Base-by-base conservation (phyloP, 2,797 vertebrate species). In the Phyllotis vaccarum region DNA sequence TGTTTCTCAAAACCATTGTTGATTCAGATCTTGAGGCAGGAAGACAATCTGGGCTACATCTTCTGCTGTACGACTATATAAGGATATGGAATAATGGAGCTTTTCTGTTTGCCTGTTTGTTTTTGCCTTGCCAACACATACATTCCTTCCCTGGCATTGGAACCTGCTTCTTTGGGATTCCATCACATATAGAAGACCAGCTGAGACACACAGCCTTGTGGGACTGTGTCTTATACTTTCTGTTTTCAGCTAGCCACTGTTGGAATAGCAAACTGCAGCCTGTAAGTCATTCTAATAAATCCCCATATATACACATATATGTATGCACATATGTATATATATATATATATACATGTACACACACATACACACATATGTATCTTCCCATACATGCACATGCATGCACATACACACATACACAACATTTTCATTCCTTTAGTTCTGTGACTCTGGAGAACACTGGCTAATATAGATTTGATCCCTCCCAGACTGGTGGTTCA, bases 1-100 rank as follows among this genome's bases (percentile, higher is more conserved):
- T 90, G 12, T 88, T 49, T 64, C 54, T 92, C 27, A 68, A 89
- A 93, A 54, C 13, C 27, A 80, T 60, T 92, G 81, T 89, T 90
- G 68, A 40, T 37, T 11, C 19, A 40, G n/a, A 40, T 72, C n/a
- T 72, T 40, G 68, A 72, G 68, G 68, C 16, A 21, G n/a, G n/a
- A 70, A 70, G 68, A 21, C n/a, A 70, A 37, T 70, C n/a, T 70
- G n/a, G n/a, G 68, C 68, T 17, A 70, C 68, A 37, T 9, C 68
- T 70, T 5, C n/a, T 37, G 8, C n/a, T 70, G n/a, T 17, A 64
- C 9, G n/a, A 19, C 68, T 70, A 5, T 70, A 70, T 37, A 37
- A 70, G 68, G 68, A 37, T 1, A 37, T 22, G 19, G n/a, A 21
- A 17, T n/a, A 21, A 37, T n/a, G 68, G n/a, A 70, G 19, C 19